Percentiles rank a stretch among this genome's conserved stretches.
These are phyloP conservation scores for Ascaphus truei DNA, from an alignment of 2,113 vertebrate genomes.

Conservation along the genomic window DNA sequence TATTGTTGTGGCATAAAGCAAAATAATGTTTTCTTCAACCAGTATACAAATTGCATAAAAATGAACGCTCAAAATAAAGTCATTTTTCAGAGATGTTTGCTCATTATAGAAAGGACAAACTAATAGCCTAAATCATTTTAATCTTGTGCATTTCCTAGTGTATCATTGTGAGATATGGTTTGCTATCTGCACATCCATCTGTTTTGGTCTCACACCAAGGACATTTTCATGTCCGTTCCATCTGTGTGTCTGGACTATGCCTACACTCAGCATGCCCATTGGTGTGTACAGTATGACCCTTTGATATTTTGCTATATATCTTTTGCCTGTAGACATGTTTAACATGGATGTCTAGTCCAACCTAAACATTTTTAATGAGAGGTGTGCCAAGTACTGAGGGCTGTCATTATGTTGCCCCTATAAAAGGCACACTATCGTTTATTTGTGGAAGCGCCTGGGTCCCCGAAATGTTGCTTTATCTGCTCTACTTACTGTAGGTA, in stretches of 20 bases:
- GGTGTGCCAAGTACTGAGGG: background rate
- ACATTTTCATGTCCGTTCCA: constrained; percentile 20
- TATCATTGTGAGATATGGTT: constrained; percentile 17
- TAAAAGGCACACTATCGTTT: background rate
- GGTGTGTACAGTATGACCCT: constrained; percentile 15
- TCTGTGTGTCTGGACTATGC: constrained; percentile 24
- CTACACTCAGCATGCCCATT: constrained; percentile 22
- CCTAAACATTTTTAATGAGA: constrained; percentile 2
- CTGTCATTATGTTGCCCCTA: constrained; percentile 1
- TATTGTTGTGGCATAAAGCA: no score
- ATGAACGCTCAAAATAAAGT: background rate
- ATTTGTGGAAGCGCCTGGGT: no score
- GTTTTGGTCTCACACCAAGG: constrained; percentile 13
- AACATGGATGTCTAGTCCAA: background rate
- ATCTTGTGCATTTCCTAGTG: constrained; percentile 15
- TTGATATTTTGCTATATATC: constrained; percentile 28
- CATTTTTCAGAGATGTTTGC: background rate
- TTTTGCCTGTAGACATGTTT: constrained; percentile 6
- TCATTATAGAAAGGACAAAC: background rate
- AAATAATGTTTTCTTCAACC: no score
- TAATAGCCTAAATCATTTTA: background rate
- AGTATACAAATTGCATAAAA: background rate
- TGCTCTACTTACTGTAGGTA: no score
- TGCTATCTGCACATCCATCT: constrained; percentile 25
- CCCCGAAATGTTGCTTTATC: no score